phyloP scores from a whole-genome alignment of 2,888 invertebrate species.

The Anoplius nigerrimus region DNA sequence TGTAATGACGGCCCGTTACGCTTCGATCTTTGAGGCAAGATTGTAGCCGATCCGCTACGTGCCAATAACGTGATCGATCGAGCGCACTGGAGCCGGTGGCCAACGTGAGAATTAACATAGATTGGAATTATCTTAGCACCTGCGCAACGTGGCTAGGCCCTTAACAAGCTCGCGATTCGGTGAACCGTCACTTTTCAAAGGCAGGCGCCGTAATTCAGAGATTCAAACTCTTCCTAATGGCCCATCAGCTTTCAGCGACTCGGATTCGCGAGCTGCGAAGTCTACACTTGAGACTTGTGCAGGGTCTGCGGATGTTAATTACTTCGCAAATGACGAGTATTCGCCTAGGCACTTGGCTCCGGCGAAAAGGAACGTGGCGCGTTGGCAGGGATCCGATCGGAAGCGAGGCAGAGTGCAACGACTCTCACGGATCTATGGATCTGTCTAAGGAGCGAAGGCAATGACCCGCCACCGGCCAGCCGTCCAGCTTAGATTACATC shows the following conservation, averaged over 20 bases:
- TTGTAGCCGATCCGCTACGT: constrained; percentile 6
- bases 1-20: constrained; percentile 25
- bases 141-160: neutral
- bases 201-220: too few relatives aligned
- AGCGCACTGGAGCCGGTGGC: too few relatives aligned
- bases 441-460: constrained; percentile 56
- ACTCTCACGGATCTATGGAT: constrained; percentile 32
- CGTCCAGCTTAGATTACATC: constrained; percentile 61
- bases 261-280: too few relatives aligned
- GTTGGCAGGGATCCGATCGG: neutral
- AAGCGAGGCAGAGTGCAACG: neutral
- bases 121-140: constrained; percentile 2
- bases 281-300: too few relatives aligned
- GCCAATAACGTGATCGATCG: constrained; percentile 1
- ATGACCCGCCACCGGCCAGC: constrained; percentile 56
- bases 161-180: too few relatives aligned
- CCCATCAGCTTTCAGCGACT: too few relatives aligned
- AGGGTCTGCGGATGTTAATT: too few relatives aligned
- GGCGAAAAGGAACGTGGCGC: too few relatives aligned
- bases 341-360: too few relatives aligned
- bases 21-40: constrained; percentile 8
- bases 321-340: too few relatives aligned
- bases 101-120: constrained; percentile 9
- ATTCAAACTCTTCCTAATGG: too few relatives aligned
- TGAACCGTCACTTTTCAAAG: too few relatives aligned